Conservation (phyloP, 1,140 invertebrate genomes). For the Yoshiicerus persimilis region DNA sequence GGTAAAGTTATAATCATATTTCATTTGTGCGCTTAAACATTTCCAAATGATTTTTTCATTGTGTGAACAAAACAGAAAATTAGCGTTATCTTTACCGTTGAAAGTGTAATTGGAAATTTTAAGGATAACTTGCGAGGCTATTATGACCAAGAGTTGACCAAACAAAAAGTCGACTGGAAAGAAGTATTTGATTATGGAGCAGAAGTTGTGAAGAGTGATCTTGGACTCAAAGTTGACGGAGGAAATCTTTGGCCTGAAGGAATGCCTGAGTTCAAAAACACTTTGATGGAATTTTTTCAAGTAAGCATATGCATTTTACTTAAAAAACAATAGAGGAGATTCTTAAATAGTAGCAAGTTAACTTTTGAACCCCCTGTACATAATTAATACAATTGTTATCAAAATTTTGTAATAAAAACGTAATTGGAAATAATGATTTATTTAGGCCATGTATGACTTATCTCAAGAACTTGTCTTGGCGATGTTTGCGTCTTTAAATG, state of each 20-base stretch:
- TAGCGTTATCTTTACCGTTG: neutral
- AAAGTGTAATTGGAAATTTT: too few relatives aligned
- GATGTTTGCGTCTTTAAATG: slow-evolving; percentile 25
- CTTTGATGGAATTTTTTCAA: slow-evolving; percentile 4
- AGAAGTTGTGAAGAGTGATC: neutral
- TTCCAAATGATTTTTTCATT: too few relatives aligned
- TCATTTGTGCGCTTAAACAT: neutral
- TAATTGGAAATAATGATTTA: too few relatives aligned
- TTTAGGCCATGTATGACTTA: slow-evolving; percentile 15
- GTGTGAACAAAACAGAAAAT: too few relatives aligned
- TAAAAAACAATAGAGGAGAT: too few relatives aligned
- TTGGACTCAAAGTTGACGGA: slow-evolving; percentile 13
- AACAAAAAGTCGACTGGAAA: slow-evolving; percentile 43
- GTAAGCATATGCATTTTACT: neutral
- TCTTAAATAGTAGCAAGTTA: too few relatives aligned
- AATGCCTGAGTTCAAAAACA: slow-evolving; percentile 29
- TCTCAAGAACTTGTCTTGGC: slow-evolving; percentile 1
- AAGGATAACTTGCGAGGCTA: slow-evolving; percentile 38
- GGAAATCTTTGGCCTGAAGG: slow-evolving; percentile 36
- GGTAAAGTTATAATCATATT: slow-evolving; percentile 9
- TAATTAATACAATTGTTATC: too few relatives aligned
- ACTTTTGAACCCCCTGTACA: too few relatives aligned
- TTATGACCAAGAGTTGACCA: slow-evolving; percentile 36
- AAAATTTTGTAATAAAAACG: too few relatives aligned
- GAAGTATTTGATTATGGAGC: slow-evolving; percentile 37